phyloP scores from a whole-genome alignment of 1,140 invertebrate species.

The Delia radicum region DNA sequence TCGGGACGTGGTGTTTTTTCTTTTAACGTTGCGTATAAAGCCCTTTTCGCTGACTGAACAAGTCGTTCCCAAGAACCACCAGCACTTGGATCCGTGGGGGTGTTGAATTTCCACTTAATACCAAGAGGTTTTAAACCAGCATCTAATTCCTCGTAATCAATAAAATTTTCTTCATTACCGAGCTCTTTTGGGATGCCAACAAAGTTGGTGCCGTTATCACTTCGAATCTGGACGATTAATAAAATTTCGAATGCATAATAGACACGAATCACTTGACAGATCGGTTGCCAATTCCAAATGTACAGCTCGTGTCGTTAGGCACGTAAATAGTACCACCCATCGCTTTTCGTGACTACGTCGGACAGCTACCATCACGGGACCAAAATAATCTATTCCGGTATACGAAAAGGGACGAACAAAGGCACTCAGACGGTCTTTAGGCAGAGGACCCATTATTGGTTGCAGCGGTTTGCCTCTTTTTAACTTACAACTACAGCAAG shows the following conservation, averaged over 20 bases:
- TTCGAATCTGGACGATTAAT: slow-evolving; percentile 11
- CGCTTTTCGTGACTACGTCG: slow-evolving; percentile 22
- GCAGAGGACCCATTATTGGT: not conserved
- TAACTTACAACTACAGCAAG: not conserved
- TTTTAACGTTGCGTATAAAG: not conserved
- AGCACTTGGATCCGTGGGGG: slow-evolving; percentile 17
- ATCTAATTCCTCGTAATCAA: not conserved
- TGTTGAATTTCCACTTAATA: slow-evolving; percentile 10
- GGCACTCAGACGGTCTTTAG: not conserved
- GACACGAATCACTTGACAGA: slow-evolving; percentile 25
- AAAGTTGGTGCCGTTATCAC: slow-evolving; percentile 17
- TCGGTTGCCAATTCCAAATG: slow-evolving; percentile 24
- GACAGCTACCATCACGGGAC: slow-evolving; percentile 16
- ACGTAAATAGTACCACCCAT: not conserved
- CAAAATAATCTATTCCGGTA: not conserved
- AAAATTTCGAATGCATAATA: slow-evolving; percentile 29
- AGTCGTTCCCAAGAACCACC: slow-evolving; percentile 34
- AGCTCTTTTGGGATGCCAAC: slow-evolving; percentile 22
- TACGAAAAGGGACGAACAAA: slow-evolving; percentile 28
- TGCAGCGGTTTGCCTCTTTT: not conserved
- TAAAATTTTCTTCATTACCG: slow-evolving; percentile 10
- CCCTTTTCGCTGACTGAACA: not conserved
- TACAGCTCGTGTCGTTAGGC: slow-evolving; percentile 23
- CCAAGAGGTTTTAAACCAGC: not conserved
- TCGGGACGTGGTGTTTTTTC: slow-evolving; percentile 33